Conservation (phyloP, 2,113 vertebrate genomes). For the Nansenia antarctica region DNA sequence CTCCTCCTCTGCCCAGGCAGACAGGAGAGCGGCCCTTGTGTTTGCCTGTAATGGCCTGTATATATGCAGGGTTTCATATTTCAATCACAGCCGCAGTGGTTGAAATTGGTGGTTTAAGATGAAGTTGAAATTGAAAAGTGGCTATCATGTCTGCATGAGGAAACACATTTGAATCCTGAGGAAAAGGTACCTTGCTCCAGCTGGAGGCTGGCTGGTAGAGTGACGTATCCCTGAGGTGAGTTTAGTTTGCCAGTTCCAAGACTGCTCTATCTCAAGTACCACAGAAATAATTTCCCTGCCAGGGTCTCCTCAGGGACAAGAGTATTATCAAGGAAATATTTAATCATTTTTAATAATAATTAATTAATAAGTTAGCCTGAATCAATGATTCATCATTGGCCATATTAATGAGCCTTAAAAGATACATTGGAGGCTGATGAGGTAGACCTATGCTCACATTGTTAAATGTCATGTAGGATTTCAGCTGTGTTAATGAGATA, state of each 20-base stretch:
- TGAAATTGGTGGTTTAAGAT: conserved; percentile 80
- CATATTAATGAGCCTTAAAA: conserved; percentile 67
- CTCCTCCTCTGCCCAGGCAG: conserved; percentile 46
- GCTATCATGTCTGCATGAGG: conserved; percentile 77
- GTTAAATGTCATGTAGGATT: conserved; percentile 56
- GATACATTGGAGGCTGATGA: conserved; percentile 63
- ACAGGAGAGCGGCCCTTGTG: conserved; percentile 62
- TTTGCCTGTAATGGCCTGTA: conserved; percentile 76
- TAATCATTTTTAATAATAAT: conserved; percentile 66
- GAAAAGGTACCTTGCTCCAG: conserved; percentile 51
- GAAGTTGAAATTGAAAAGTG: conserved; percentile 82
- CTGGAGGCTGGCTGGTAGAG: conserved; percentile 24
- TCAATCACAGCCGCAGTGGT: conserved; percentile 68
- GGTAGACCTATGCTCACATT: conserved; percentile 57
- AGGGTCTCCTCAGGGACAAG: conserved; percentile 51
- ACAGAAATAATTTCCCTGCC: not conserved
- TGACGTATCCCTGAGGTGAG: conserved; percentile 38
- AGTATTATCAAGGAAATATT: conserved; percentile 63
- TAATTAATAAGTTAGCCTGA: conserved; percentile 51
- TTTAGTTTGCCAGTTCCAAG: conserved; percentile 44
- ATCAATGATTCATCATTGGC: conserved; percentile 66
- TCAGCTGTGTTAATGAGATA: conserved; percentile 48
- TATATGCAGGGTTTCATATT: conserved; percentile 82
- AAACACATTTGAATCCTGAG: conserved; percentile 74
- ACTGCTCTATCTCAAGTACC: conserved; percentile 12